Evolutionary conservation across 2,113 vertebrate species (phyloP), one percentile per base, ranked within the genome.

Genomic region (Silurus meridionalis): DNA sequence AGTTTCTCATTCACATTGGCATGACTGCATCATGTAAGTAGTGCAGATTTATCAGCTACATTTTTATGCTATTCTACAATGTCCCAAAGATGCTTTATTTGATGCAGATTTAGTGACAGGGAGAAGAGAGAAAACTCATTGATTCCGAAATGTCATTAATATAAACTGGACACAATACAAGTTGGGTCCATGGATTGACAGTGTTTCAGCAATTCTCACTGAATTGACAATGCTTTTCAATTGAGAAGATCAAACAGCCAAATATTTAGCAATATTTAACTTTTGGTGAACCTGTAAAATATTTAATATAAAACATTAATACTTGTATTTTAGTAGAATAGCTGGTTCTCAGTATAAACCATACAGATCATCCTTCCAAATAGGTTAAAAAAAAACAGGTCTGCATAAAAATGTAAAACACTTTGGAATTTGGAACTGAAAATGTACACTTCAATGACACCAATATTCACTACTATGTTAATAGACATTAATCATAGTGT

Each of bases 401-500:
- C 7, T n/a, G 52, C 10, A 53, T 77, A 77, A 53, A 77, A 11
- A 19, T 52, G 37, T 75, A 48, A 83, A n/a, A 52, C 37, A 55
- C 66, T 78, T 85, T 9, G 37, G 28, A 74, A 8, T 63, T 37
- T 37, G 28, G 28, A 37, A 37, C 28, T 1, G 55, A 21, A 23
- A 19, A 57, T 83, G 15, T 58, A 66, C 72, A 67, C 74, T 64
- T 81, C 50, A 85, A 75, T 80, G 61, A 71, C 78, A 15, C n/a
- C 64, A 63, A 83, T 53, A 46, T 28, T 64, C 80, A 85, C 60
- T 85, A 72, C 67, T 58, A 9, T 87, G 87, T 88, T 90, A 83
- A 79, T 88, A 83, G 75, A 85, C 85, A 88, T 88, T 91, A 89
- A 90, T 90, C 74, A 79, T 87, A 85, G 81, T 87, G 85, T 88